Percentiles rank a stretch among this genome's conserved stretches.
These are phyloP conservation scores for Xanthostigma xanthostigma DNA, from an alignment of 2,888 invertebrate species.

Conservation along the genomic window DNA sequence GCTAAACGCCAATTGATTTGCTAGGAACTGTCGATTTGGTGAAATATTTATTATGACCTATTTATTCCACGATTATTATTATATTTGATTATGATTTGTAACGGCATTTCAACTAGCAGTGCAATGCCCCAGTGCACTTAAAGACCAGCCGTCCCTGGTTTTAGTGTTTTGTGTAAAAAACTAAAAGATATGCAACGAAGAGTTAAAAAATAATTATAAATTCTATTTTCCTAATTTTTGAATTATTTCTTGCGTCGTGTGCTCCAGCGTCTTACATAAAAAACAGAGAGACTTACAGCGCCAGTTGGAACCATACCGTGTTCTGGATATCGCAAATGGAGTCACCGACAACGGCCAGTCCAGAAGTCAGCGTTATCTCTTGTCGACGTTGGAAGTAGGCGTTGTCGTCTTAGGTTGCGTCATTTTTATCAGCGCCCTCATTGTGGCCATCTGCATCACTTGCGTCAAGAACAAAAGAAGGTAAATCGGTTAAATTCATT, in stretches of 20 bases:
- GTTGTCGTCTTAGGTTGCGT: constrained; percentile 67
- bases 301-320: constrained; percentile 48
- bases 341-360: constrained; percentile 24
- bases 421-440: constrained; percentile 65
- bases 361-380: constrained; percentile 27
- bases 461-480: constrained; percentile 49
- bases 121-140: no score
- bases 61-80: no score
- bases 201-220: no score
- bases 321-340: constrained; percentile 45
- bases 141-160: no score
- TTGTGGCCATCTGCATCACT: constrained; percentile 63
- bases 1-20: no score
- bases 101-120: no score
- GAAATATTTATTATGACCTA: no score
- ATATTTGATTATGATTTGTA: no score
- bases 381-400: constrained; percentile 63
- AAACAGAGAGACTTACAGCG: constrained; percentile 44
- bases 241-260: constrained; percentile 9
- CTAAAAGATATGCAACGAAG: no score
- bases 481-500: constrained; percentile 22
- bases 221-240: no score
- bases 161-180: no score
- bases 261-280: constrained; percentile 42
- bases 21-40: no score